Percentiles rank a stretch among this genome's conserved stretches.
These are phyloP conservation scores for Podiceps cristatus DNA, from an alignment of 2,113 vertebrate species.

Conservation along the genomic window DNA sequence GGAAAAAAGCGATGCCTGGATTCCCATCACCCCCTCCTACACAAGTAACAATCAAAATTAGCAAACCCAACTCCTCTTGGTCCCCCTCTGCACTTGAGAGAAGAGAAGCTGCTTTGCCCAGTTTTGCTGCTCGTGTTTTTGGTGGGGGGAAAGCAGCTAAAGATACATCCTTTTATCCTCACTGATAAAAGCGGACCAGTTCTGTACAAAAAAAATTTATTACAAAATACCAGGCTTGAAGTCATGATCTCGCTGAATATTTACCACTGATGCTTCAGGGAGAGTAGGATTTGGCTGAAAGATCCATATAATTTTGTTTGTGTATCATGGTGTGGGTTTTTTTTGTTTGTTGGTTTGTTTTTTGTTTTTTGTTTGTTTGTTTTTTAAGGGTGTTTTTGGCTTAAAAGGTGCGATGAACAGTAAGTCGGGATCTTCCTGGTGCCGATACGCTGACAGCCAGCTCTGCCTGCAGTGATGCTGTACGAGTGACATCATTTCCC, in stretches of 20 bases:
- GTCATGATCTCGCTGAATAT: not conserved
- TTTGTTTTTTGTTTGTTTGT: no score
- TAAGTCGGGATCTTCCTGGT: conserved; percentile 28
- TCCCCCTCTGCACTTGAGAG: not conserved
- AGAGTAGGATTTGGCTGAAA: not conserved
- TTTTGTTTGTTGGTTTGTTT: no score
- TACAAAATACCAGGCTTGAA: not conserved
- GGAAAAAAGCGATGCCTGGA: not conserved
- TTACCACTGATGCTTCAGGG: not conserved
- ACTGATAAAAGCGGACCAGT: not conserved
- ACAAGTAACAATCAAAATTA: not conserved
- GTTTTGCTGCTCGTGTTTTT: not conserved
- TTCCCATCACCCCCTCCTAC: not conserved
- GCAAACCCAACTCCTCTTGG: not conserved
- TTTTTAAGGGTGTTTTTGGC: not conserved
- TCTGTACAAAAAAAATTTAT: not conserved
- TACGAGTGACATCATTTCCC: conserved; percentile 20
- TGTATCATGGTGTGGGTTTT: not conserved
- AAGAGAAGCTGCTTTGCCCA: not conserved
- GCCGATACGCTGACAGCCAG: not conserved
- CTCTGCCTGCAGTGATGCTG: not conserved
- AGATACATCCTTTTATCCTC: not conserved
- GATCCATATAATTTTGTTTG: not conserved
- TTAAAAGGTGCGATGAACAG: not conserved
- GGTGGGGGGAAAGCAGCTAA: not conserved